Percentiles rank a stretch among this genome's conserved stretches.
Evolutionary conservation across 2,113 vertebrate species (phyloP).

Genomic region (Nanorana parkeri): DNA sequence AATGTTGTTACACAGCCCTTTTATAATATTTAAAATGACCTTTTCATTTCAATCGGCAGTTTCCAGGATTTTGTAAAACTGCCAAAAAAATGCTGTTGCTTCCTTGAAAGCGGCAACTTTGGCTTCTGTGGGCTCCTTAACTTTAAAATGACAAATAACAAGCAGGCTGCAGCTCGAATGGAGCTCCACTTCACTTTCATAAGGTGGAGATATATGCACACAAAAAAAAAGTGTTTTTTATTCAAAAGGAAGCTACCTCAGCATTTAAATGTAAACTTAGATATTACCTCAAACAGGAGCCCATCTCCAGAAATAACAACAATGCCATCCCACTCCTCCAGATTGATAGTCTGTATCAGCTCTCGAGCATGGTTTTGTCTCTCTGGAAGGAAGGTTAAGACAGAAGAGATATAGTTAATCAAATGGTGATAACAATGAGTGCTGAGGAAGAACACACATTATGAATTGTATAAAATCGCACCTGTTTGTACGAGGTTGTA

Average conservation of each 20-base stretch:
- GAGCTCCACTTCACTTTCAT: too few species aligned
- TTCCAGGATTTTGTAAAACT: too few species aligned
- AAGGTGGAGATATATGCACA: too few species aligned
- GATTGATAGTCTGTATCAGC: slow-evolving; percentile 80
- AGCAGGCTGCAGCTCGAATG: too few species aligned
- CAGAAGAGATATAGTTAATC: neutral
- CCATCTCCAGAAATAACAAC: slow-evolving; percentile 88
- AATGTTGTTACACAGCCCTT: too few species aligned
- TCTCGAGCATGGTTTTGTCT: slow-evolving; percentile 87
- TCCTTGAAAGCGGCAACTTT: neutral
- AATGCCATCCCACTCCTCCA: slow-evolving; percentile 88
- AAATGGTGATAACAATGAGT: neutral
- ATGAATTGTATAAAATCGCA: slow-evolving; percentile 55
- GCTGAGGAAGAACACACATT: neutral
- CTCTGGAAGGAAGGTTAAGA: slow-evolving; percentile 68
- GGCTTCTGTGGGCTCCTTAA: neutral
- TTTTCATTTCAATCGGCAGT: too few species aligned
- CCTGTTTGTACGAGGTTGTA: slow-evolving; percentile 93
- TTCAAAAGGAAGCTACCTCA: too few species aligned
- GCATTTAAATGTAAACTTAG: neutral
- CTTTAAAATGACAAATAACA: neutral
- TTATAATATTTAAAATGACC: too few species aligned
- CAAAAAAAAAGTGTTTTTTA: too few species aligned
- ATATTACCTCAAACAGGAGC: slow-evolving; percentile 82
- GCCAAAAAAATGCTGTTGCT: neutral